Evolutionary conservation across 2,888 invertebrate genomes (phyloP), one percentile per base, ranked within the genome.

Genomic region (Balanococcus diminutus): DNA sequence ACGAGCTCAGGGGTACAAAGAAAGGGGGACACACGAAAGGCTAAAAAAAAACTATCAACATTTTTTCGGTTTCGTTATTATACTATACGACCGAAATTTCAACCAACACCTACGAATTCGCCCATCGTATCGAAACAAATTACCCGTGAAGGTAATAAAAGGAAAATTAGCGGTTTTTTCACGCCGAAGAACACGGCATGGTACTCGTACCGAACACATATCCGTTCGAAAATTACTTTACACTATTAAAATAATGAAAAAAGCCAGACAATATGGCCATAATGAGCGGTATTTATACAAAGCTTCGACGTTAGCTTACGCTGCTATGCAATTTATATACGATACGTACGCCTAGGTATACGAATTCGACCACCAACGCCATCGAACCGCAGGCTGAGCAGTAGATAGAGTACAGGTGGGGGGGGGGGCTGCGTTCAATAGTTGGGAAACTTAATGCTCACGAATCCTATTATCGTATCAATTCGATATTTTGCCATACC

Each of bases 71-170:
- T 72, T 72, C 72, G 22, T 72, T 61, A 61, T 61, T n/a, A 6
- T 61, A 61, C 22, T 11, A 61, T 36, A 36, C 19, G 4, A 5
- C 72, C 31, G 8, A 72, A 72, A 72, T 72, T 72, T 72, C 72
- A 19, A 61, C 72, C 16, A 31, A 28, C 31, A 72, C 25, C 25
- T 72, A 9, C 61, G 19, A 25, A 72, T 31, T 72, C 16, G 28
- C 31, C 72, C 72, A 31, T 72, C 31, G 31, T 46, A 28, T 22
- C 81, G 81, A 82, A 82, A 82, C 46, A 82, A 82, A 82, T 82
- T 82, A 82, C 42, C 81, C 81, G 81, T 82, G 39, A 72, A 82
- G 81, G 81, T 25, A 82, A 82, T 82, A 82, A 82, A 82, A 82
- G 25, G 25, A 46, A 82, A 82, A 82, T 82, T 82, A 82, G 81